phyloP scores from a whole-genome alignment of 1,140 invertebrate genomes.

The Matsumurasca onukii region DNA sequence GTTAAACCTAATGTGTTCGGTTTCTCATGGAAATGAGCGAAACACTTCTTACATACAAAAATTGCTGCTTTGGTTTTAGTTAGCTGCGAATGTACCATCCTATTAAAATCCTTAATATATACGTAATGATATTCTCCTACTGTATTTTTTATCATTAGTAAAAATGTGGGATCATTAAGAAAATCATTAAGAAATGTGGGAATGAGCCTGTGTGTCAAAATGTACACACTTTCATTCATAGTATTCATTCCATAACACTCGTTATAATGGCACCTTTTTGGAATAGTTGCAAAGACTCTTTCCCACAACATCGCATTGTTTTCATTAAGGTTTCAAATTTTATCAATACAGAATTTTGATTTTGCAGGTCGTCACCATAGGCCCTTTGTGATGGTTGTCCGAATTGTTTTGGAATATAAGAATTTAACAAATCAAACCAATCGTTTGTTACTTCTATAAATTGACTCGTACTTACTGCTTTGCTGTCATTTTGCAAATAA shows the following conservation, averaged over 20 bases:
- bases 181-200: too few species aligned
- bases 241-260: too few species aligned
- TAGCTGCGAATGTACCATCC: too few species aligned
- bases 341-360: neutral
- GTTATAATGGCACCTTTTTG: constrained; percentile 24
- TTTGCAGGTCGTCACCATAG: constrained; percentile 19
- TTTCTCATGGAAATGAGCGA: too few species aligned
- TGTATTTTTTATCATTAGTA: neutral
- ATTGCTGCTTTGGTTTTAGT: too few species aligned
- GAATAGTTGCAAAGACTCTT: constrained; percentile 17
- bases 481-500: neutral
- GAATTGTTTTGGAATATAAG: constrained; percentile 10
- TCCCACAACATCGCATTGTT: constrained; percentile 20
- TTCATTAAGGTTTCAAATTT: neutral
- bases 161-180: neutral
- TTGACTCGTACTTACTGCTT: neutral
- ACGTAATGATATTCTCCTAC: neutral
- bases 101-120: too few species aligned
- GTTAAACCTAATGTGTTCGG: neutral
- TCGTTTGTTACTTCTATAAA: constrained; percentile 12
- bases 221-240: too few species aligned
- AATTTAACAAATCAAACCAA: constrained; percentile 22
- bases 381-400: constrained; percentile 3
- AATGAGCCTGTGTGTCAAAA: too few species aligned
- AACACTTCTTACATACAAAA: too few species aligned